Conservation (phyloP, 2,113 vertebrate species). For the Corvus moneduloides region DNA sequence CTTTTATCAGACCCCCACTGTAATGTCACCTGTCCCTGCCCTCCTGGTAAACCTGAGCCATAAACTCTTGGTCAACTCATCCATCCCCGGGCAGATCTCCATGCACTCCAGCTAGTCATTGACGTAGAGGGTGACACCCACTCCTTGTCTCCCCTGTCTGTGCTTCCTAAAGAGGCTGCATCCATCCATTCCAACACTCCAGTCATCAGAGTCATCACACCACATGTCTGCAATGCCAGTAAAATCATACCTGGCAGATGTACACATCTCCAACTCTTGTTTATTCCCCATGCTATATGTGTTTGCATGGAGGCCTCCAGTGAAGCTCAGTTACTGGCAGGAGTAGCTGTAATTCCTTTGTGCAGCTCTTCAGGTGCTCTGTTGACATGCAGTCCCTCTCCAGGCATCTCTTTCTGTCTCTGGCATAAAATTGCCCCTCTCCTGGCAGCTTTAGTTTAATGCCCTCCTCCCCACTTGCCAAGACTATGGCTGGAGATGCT, state of each 20-base stretch:
- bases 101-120: neutral
- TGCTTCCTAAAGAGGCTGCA: neutral
- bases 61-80: neutral
- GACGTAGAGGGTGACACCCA: neutral
- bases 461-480: neutral
- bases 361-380: neutral
- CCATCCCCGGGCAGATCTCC: neutral
- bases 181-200: neutral
- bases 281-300: neutral
- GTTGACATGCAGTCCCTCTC: neutral
- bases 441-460: neutral
- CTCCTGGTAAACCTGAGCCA: neutral
- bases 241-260: neutral
- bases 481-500: neutral
- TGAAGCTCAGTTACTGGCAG: neutral
- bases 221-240: neutral
- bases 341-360: neutral
- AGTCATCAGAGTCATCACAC: neutral
- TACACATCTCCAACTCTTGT: neutral
- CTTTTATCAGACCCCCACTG: neutral
- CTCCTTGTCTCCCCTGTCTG: neutral
- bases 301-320: fast-evolving
- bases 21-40: neutral
- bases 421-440: neutral
- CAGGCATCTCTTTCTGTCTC: neutral